These are phyloP conservation scores for Phocoena phocoena DNA, from an alignment of 2,113 vertebrate genomes.

Conservation along the genomic window DNA sequence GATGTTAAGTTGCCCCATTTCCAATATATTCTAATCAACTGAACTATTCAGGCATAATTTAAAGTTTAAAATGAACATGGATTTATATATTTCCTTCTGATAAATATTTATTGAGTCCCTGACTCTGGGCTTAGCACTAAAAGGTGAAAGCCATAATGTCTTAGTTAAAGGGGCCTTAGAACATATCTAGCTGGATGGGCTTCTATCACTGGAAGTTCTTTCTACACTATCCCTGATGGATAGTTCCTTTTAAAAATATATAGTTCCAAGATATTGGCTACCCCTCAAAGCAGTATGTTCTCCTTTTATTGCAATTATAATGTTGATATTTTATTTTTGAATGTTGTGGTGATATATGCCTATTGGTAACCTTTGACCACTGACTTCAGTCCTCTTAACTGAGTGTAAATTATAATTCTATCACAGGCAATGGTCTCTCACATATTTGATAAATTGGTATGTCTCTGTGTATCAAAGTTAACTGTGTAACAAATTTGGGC, in stretches of 20 bases:
- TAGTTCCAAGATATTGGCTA: background rate
- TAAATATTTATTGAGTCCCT: background rate
- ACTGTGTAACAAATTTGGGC: background rate
- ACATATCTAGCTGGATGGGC: too few relatives aligned
- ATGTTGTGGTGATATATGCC: accelerated
- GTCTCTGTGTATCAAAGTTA: background rate
- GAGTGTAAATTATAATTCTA: background rate
- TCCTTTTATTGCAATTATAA: background rate
- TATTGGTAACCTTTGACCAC: background rate
- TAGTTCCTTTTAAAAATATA: background rate
- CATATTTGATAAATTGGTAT: background rate
- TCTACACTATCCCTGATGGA: background rate
- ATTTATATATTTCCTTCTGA: background rate
- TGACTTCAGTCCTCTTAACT: background rate
- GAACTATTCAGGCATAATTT: background rate
- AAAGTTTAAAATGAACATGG: background rate
- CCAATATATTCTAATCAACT: background rate
- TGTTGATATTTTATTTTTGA: background rate
- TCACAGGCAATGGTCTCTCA: background rate
- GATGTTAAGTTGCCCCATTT: background rate
- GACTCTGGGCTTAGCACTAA: background rate
- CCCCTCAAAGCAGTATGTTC: background rate
- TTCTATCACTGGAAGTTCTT: background rate
- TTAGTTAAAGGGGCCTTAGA: background rate
- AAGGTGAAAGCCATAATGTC: background rate